Conservation (phyloP, 1,140 invertebrate genomes). For the Palaemon carinicauda region DNA sequence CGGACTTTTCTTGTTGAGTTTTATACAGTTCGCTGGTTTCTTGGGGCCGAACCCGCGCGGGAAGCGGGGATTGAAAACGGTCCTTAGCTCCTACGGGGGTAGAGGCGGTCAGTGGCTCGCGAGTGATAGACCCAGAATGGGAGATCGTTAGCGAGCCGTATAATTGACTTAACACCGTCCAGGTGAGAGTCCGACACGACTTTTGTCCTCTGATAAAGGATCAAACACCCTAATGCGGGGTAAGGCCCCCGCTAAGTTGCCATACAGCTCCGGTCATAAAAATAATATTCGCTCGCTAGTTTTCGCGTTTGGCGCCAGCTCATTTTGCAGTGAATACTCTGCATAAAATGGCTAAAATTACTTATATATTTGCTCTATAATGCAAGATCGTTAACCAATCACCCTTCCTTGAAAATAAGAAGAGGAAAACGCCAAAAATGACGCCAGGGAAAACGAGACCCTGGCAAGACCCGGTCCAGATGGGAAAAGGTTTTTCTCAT, state of each 20-base stretch:
- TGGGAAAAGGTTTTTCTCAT: not conserved
- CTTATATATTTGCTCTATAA: no score
- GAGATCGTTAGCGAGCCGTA: conserved; percentile 31
- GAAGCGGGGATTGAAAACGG: not conserved
- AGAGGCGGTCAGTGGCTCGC: not conserved
- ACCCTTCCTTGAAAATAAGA: no score
- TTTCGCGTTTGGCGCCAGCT: no score
- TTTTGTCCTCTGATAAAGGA: conserved; percentile 29
- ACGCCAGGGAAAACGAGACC: no score
- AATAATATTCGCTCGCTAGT: no score
- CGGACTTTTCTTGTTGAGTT: not conserved
- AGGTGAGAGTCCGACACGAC: conserved; percentile 24
- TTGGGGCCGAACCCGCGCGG: not conserved
- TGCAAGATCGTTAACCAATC: no score
- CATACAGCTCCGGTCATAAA: no score
- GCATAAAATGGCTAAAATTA: no score
- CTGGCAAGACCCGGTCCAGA: no score
- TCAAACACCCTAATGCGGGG: conserved; percentile 17
- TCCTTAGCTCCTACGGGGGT: not conserved
- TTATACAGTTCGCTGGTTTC: conserved; percentile 18
- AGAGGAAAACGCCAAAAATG: no score
- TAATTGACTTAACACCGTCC: conserved; percentile 42
- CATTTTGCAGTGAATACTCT: no score
- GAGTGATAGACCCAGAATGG: not conserved
- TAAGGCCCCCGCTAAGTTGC: not conserved